Evolutionary conservation across 1,140 invertebrate genomes (phyloP).

Genomic region (Lasioglossum baleicum): DNA sequence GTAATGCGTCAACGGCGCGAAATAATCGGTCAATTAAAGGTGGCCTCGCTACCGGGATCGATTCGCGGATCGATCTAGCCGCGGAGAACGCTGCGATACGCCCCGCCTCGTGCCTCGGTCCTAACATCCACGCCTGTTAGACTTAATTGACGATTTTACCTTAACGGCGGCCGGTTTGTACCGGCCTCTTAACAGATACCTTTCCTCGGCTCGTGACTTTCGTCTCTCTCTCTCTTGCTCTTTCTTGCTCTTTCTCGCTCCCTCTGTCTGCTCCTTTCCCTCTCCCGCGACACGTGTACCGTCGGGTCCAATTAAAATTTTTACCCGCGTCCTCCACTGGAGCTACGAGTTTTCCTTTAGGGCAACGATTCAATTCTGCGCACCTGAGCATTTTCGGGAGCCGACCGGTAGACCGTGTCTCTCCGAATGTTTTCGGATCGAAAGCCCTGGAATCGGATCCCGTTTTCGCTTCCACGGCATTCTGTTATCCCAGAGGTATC

Average conservation of each 20-base stretch:
- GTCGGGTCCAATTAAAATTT: neutral
- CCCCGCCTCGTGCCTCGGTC: neutral
- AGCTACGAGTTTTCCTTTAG: neutral
- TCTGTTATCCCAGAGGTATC: too few species aligned
- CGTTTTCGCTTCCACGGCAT: neutral
- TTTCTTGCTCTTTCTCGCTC: neutral
- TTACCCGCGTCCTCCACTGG: neutral
- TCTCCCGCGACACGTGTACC: neutral
- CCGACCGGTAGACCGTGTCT: neutral
- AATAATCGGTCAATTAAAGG: constrained; percentile 50
- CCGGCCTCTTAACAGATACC: neutral
- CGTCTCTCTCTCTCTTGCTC: neutral
- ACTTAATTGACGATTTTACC: constrained; percentile 38
- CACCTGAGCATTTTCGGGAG: constrained; percentile 1
- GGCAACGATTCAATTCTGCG: neutral
- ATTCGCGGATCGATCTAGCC: constrained; percentile 17
- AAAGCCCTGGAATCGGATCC: neutral
- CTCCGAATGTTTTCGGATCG: too few species aligned
- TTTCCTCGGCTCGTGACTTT: constrained; percentile 2
- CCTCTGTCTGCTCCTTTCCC: neutral
- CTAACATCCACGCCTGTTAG: constrained; percentile 11
- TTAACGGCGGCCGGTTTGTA: constrained; percentile 5
- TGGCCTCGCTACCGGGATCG: constrained; percentile 3
- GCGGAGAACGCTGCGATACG: neutral
- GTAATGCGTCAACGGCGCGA: constrained; percentile 21